A percentile compares a stretch with the other conserved stretches of the same genome.
Conservation (phyloP, 2,797 vertebrate genomes). For the Ctenopoma multispine region DNA sequence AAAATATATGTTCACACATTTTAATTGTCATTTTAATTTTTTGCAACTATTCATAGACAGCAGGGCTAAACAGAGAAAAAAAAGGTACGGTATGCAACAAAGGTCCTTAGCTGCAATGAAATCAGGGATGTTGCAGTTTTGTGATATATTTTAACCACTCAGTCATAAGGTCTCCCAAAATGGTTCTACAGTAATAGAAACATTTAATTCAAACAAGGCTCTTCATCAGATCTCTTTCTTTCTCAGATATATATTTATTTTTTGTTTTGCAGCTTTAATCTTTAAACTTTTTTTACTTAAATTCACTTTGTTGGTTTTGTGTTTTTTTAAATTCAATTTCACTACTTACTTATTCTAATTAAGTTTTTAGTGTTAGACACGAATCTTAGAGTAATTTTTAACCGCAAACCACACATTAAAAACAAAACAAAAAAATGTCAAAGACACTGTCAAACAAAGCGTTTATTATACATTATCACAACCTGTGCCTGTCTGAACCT, state of each 20-base stretch:
- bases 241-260: too few relatives aligned
- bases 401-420: background rate
- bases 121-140: too few relatives aligned
- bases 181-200: too few relatives aligned
- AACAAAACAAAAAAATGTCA: background rate
- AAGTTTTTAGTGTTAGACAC: background rate
- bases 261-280: background rate
- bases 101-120: background rate
- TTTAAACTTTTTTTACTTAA: too few relatives aligned
- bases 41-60: background rate
- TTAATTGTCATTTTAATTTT: background rate
- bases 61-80: background rate
- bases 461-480: background rate
- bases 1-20: too few relatives aligned
- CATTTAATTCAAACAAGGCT: too few relatives aligned
- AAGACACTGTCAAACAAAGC: background rate
- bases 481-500: constrained; percentile 19
- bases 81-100: background rate
- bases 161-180: too few relatives aligned
- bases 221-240: too few relatives aligned
- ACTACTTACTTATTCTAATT: background rate
- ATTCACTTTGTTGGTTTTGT: background rate
- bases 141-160: too few relatives aligned
- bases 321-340: background rate
- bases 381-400: background rate